phyloP scores from a whole-genome alignment of 1,140 invertebrate species.

The Holcopasites calliopsidis region DNA sequence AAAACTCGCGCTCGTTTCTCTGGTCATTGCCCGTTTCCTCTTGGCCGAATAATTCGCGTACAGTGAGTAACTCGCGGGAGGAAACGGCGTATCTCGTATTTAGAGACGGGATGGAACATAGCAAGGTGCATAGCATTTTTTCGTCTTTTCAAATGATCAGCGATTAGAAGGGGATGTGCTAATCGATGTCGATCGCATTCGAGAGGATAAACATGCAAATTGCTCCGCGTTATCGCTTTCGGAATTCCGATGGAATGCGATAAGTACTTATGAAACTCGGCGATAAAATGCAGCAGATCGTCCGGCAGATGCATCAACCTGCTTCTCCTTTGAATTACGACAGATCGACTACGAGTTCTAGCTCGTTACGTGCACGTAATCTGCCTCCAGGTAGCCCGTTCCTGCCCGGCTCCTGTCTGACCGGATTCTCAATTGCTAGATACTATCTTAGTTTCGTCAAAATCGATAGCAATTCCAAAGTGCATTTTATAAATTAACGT shows the following conservation, averaged over 20 bases:
- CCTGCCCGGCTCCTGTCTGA: slow-evolving; percentile 5
- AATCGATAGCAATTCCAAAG: too few species aligned
- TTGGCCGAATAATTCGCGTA: slow-evolving; percentile 48
- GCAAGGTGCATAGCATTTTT: too few species aligned
- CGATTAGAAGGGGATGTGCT: too few species aligned
- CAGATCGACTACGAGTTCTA: slow-evolving; percentile 40
- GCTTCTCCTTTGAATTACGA: slow-evolving; percentile 40
- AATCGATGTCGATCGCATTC: too few species aligned
- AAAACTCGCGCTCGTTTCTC: slow-evolving; percentile 15
- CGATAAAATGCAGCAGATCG: slow-evolving; percentile 51
- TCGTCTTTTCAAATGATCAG: background rate
- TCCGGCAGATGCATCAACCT: background rate
- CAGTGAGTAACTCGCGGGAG: slow-evolving; percentile 42
- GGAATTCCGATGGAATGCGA: slow-evolving; percentile 29
- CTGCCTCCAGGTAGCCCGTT: slow-evolving; percentile 12
- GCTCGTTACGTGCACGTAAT: slow-evolving; percentile 34
- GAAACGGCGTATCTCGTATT: slow-evolving; percentile 1
- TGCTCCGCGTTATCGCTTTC: slow-evolving; percentile 33
- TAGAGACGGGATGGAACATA: background rate
- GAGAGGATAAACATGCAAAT: slow-evolving; percentile 46
- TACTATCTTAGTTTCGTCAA: too few species aligned
- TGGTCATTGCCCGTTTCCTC: slow-evolving; percentile 34
- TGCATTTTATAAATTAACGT: too few species aligned
- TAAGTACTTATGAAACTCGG: slow-evolving; percentile 31
- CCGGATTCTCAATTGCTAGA: background rate